Conservation (phyloP, 2,888 invertebrate genomes). For the Sinotaia quadrata region DNA sequence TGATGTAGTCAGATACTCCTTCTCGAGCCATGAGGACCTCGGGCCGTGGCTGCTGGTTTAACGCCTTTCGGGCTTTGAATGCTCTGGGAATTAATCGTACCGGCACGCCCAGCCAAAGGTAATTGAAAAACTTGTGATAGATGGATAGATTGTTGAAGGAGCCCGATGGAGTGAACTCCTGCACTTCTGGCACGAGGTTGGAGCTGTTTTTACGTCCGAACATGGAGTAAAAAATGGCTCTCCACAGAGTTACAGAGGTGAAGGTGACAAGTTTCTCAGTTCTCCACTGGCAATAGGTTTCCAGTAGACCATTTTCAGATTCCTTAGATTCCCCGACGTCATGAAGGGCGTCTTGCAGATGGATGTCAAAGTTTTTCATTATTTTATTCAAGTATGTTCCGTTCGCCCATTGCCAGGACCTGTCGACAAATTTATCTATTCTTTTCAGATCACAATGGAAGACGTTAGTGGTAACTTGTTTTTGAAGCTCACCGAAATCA, state of each 20-base stretch:
- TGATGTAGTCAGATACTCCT: slow-evolving; percentile 69
- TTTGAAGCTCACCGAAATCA: slow-evolving; percentile 71
- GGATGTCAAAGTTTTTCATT: slow-evolving; percentile 57
- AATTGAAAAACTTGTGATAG: slow-evolving; percentile 72
- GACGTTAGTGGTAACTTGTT: slow-evolving; percentile 71
- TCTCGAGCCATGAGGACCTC: slow-evolving; percentile 60
- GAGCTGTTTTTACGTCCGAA: too few species aligned
- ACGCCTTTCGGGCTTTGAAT: slow-evolving; percentile 57
- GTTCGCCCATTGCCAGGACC: slow-evolving; percentile 67
- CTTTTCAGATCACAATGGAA: slow-evolving; percentile 68
- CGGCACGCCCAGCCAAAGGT: slow-evolving; percentile 70
- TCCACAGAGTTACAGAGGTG: too few species aligned
- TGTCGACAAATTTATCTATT: slow-evolving; percentile 68
- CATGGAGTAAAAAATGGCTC: too few species aligned
- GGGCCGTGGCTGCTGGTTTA: slow-evolving; percentile 63
- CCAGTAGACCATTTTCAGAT: slow-evolving; percentile 38
- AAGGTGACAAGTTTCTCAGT: too few species aligned
- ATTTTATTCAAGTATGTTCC: slow-evolving; percentile 58
- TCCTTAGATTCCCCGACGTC: too few species aligned
- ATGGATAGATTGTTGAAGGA: slow-evolving; percentile 68
- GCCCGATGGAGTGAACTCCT: slow-evolving; percentile 60
- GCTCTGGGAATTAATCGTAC: slow-evolving; percentile 66
- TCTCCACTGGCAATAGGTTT: too few species aligned
- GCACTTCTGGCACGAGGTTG: too few species aligned
- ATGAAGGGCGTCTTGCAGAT: slow-evolving; percentile 56